Evolutionary conservation across 2,113 vertebrate genomes (phyloP), one percentile per base, ranked within the genome.

Genomic region (Nothobranchius furzeri): DNA sequence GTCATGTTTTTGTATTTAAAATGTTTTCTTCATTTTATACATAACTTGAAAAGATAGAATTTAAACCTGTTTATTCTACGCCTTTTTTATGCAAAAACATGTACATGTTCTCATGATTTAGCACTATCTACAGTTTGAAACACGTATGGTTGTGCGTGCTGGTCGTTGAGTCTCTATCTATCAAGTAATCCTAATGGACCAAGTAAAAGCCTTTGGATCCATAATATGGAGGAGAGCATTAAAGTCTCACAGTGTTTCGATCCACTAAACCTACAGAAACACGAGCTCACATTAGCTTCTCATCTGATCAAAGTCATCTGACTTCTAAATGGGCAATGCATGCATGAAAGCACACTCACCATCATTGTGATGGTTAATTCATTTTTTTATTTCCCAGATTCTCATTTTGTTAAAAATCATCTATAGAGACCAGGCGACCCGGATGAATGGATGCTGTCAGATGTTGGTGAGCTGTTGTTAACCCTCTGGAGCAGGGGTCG

Each of bases 141-240:
- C 36, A 10, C 53, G 56, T 68, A 59, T 14, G 30, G 53, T 24
- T 0, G 37, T 40, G 37, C 7, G 37, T 40, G 37, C 37, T 40
- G 56, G 46, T 37, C 20, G 71, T 30, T 55, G 45, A 1, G 4
- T 66, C 63, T 73, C 52, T 60, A 68, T 62, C 74, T 70, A 51
- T 81, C 76, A 76, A 10, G 10, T 24, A 46, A 58, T 68, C 64
- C 68, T 89, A 87, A 87, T 90, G 80, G 84, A 64, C 53, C 68
- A 7, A 63, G 81, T 88, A 87, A 89, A 89, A 89, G 84, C 84
- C 65, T 75, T 58, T 68, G 76, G 83, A 89, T 90, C 87, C 74
- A 90, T 90, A 86, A 85, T 81, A 75, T 84, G 68, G 76, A 83
- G 57, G 35, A 81, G 54, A 78, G 76, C 84, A 85, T 85, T 85